Evolutionary conservation across 2,113 vertebrate genomes (phyloP), one percentile per base, ranked within the genome.

Genomic region (Budorcas taxicolor): DNA sequence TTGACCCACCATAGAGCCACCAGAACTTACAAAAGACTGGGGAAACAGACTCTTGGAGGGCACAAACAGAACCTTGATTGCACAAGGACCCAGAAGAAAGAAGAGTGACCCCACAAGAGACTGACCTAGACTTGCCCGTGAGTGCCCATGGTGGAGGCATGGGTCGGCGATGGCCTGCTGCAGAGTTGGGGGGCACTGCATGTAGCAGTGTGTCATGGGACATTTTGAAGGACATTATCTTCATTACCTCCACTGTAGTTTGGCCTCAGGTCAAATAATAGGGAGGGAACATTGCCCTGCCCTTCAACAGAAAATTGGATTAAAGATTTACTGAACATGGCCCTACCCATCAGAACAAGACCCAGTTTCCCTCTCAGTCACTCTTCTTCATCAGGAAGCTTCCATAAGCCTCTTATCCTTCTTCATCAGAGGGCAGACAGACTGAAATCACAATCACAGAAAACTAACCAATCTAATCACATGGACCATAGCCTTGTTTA

Each of bases 141-240:
- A 36, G 17, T 36, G n/a, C 64, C 64, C n/a, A 71, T 2, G 64
- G 64, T 2, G 2, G 64, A 71, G n/a, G 64, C 17, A 21, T 11
- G n/a, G n/a, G n/a, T 36, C 0, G 9, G n/a, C 4, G 0, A n/a
- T 11, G n/a, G 64, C n/a, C 33, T 21, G 64, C 17, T 11, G 64
- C 64, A 71, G 64, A 21, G 64, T 5, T 36, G n/a, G n/a, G n/a
- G 33, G 64, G 17, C n/a, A 71, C 17, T 71, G n/a, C n/a, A 19
- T 71, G 64, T 11, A 71, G 64, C 4, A 71, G 9, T 36, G 64
- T 2, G 16, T 21, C 9, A 21, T 71, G 64, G 33, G 64, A 36
- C 64, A 5, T 6, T 36, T 11, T 36, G n/a, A 36, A 71, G n/a
- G 64, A 21, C 64, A 71, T 71, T 21, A 36, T 36, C 64, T 71